phyloP scores from a whole-genome alignment of 2,113 vertebrate species.

The Noturus placidus region DNA sequence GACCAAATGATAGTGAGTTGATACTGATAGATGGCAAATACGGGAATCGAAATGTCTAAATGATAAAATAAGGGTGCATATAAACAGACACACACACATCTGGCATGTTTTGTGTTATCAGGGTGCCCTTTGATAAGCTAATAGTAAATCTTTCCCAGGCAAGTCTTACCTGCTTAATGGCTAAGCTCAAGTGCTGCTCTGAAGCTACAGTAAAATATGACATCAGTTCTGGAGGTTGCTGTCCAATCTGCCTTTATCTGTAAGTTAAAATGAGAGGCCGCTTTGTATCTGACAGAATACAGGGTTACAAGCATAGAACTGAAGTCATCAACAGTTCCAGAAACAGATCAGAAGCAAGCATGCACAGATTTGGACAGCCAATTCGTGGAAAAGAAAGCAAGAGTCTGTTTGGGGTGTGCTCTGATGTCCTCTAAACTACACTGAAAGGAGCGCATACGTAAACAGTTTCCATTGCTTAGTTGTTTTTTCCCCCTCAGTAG shows the following conservation, averaged over 20 bases:
- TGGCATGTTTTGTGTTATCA: constrained; percentile 40
- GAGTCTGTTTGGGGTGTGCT: neutral
- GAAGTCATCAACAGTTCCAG: neutral
- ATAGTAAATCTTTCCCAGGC: constrained; percentile 20
- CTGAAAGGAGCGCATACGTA: constrained; percentile 9
- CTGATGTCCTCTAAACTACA: constrained; percentile 22
- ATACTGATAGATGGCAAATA: neutral
- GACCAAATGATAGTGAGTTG: neutral
- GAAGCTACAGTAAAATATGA: constrained; percentile 51
- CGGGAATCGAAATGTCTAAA: neutral
- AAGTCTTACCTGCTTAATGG: constrained; percentile 41
- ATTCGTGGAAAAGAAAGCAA: neutral
- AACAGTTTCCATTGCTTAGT: constrained; percentile 26
- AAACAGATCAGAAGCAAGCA: constrained; percentile 1
- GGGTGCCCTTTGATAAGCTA: constrained; percentile 45
- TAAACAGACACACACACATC: neutral
- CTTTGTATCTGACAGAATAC: neutral
- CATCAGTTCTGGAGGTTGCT: constrained; percentile 41
- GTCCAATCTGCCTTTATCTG: constrained; percentile 26
- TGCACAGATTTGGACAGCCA: neutral
- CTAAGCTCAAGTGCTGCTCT: constrained; percentile 21
- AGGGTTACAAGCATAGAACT: neutral
- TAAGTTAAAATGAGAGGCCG: constrained; percentile 8
- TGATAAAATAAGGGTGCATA: neutral
- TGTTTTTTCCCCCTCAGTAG: constrained; percentile 24